These are phyloP conservation scores for Triplophysa yarkandensis DNA, from an alignment of 2,797 vertebrate genomes.

Conservation along the genomic window DNA sequence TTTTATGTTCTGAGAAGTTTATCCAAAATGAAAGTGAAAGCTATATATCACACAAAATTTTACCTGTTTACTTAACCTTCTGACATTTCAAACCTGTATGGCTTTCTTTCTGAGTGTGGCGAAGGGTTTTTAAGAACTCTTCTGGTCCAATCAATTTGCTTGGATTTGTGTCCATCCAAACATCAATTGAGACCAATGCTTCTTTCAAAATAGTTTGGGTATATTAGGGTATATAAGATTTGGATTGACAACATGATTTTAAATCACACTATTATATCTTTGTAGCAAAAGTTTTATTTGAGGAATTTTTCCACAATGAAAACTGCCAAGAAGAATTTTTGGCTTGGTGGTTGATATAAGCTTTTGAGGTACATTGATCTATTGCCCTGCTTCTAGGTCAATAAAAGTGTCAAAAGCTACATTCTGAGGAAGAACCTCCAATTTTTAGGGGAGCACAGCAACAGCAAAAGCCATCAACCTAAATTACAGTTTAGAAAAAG, in stretches of 20 bases:
- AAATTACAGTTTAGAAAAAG: background rate
- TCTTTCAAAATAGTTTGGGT: too few relatives aligned
- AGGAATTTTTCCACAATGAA: background rate
- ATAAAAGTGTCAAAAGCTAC: background rate
- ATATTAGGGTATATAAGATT: too few relatives aligned
- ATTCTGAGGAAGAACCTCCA: background rate
- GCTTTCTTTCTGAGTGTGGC: too few relatives aligned
- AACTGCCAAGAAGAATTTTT: background rate
- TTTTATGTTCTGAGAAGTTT: background rate
- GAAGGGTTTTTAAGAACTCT: too few relatives aligned
- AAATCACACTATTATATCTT: too few relatives aligned
- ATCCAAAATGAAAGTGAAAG: too few relatives aligned
- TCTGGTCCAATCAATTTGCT: too few relatives aligned
- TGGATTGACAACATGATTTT: background rate
- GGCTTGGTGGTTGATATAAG: background rate
- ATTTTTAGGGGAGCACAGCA: background rate
- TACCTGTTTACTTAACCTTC: too few relatives aligned
- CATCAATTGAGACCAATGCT: too few relatives aligned
- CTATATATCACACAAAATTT: too few relatives aligned
- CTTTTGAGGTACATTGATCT: background rate
- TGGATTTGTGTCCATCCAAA: too few relatives aligned
- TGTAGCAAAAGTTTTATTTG: background rate
- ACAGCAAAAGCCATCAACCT: constrained; percentile 2
- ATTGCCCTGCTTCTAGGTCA: background rate
- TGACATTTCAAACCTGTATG: too few relatives aligned